Percentiles rank a stretch among this genome's conserved stretches.
These are phyloP conservation scores for Portunus trituberculatus DNA, from an alignment of 1,140 invertebrate genomes.

Conservation along the genomic window DNA sequence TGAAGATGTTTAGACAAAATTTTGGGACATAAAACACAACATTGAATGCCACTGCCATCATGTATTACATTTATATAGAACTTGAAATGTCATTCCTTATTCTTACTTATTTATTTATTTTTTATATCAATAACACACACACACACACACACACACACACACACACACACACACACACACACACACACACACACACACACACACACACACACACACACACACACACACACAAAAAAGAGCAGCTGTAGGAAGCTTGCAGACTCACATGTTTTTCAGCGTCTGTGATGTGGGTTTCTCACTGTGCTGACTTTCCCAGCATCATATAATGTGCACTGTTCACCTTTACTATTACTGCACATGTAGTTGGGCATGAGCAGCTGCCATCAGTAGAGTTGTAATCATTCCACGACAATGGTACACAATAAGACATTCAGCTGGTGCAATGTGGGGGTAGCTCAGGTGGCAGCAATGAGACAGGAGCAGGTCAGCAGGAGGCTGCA, in stretches of 20 bases:
- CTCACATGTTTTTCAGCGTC: background rate
- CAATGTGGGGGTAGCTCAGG: slow-evolving; percentile 58
- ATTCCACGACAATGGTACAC: slow-evolving; percentile 72
- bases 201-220: background rate
- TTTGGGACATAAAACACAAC: too few relatives aligned
- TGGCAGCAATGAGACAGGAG: slow-evolving; percentile 9
- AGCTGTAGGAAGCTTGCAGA: background rate
- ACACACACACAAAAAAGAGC: background rate
- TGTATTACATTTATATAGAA: too few relatives aligned
- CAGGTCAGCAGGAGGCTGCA: slow-evolving; percentile 38
- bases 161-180: too few relatives aligned
- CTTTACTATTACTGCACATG: slow-evolving; percentile 48
- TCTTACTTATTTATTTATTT: too few relatives aligned
- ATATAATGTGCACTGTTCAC: slow-evolving; percentile 19
- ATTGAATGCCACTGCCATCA: too few relatives aligned
- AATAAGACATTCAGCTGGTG: slow-evolving; percentile 72
- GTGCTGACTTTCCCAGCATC: background rate
- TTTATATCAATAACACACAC: too few relatives aligned
- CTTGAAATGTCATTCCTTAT: too few relatives aligned
- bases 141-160: too few relatives aligned
- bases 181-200: background rate
- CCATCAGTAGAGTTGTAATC: slow-evolving; percentile 57
- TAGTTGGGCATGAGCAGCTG: slow-evolving; percentile 44
- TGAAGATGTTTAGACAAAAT: too few relatives aligned
- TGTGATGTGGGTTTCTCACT: background rate